Base-by-base conservation (phyloP, 2,113 vertebrate species). In the Synchiropus splendidus region DNA sequence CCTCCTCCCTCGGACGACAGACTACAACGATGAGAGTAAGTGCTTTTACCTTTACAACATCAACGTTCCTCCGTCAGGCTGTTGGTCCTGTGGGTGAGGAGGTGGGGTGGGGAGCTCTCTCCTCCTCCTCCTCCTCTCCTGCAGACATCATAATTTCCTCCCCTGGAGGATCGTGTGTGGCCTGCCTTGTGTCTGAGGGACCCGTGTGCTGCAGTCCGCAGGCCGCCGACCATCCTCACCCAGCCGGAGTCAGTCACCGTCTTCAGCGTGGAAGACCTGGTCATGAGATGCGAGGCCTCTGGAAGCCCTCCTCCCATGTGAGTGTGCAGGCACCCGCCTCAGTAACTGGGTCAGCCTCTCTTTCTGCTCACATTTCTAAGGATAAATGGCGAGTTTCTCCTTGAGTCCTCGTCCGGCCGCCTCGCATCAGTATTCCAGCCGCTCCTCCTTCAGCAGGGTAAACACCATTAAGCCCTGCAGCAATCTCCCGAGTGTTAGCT, bases 21-120 rank as follows among this genome's bases (percentile, higher is more conserved):
- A 82, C 77, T 64, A 67, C 52, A 76, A 69, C 71, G 67, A 57
- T 58, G 61, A 81, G 54, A 51, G 79, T 82, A 79, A 82, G 79
- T 82, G 70, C 70, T 76, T 76, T 73, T 53, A 53, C 54, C 21
- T 64, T 70, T 54, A 57, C 71, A n/a, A n/a, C n/a, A n/a, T 51
- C 54, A 51, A 11, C 48, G 36, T 18, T 62, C 33, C 39, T 27
- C 64, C 41, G 40, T 72, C 58, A 70, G 70, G 67, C 46, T 43
- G 44, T 74, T 75, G 57, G 54, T 45, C 34, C n/a, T 48, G 35
- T 58, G 21, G 4, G 21, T 27, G 21, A 27, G 21, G 21, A 27
- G 21, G 4, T 27, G n/a, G n/a, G n/a, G n/a, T n/a, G n/a, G n/a
- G n/a, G n/a, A 27, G 17, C 50, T 56, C 36, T 51, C 42, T 48